phyloP scores from a whole-genome alignment of 1,140 invertebrate genomes.

The Drosophila bifasciata region DNA sequence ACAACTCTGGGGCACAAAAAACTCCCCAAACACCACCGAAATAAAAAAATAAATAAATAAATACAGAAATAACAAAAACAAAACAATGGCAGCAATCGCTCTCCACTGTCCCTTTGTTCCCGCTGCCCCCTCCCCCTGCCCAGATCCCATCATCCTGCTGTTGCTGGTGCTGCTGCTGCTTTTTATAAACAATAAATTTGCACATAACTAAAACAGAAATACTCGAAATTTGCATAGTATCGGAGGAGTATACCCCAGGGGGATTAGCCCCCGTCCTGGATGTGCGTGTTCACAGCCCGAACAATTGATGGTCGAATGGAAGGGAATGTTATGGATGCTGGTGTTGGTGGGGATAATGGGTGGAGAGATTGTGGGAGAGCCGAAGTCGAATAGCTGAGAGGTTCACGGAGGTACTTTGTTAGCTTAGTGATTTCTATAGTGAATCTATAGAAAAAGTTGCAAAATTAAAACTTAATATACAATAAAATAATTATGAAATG shows the following conservation, averaged over 20 bases:
- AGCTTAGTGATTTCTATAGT: too few relatives aligned
- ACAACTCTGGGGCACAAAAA: slow-evolving; percentile 33
- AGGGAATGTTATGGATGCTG: background rate
- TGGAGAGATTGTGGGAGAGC: slow-evolving; percentile 10
- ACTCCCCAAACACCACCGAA: slow-evolving; percentile 52
- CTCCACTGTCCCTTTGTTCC: slow-evolving; percentile 10
- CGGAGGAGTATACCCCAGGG: slow-evolving; percentile 26
- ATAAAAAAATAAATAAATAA: slow-evolving; percentile 40
- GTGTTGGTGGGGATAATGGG: background rate
- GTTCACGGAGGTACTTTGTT: too few relatives aligned
- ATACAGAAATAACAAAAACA: slow-evolving; percentile 11
- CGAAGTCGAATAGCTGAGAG: background rate
- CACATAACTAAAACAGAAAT: slow-evolving; percentile 70
- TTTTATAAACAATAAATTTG: slow-evolving; percentile 72
- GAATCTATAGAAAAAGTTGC: too few relatives aligned
- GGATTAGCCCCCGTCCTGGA: background rate
- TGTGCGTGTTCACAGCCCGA: slow-evolving; percentile 28
- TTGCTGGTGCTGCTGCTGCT: background rate
- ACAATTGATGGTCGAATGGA: slow-evolving; percentile 15
- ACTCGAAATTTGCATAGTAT: slow-evolving; percentile 64
- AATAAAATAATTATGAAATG: too few relatives aligned
- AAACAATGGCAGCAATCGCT: slow-evolving; percentile 63
- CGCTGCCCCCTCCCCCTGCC: background rate
- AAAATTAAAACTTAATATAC: too few relatives aligned
- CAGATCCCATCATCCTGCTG: too few relatives aligned